Evolutionary conservation across 2,888 invertebrate species (phyloP).

Genomic region (Eupithecia insigniata): DNA sequence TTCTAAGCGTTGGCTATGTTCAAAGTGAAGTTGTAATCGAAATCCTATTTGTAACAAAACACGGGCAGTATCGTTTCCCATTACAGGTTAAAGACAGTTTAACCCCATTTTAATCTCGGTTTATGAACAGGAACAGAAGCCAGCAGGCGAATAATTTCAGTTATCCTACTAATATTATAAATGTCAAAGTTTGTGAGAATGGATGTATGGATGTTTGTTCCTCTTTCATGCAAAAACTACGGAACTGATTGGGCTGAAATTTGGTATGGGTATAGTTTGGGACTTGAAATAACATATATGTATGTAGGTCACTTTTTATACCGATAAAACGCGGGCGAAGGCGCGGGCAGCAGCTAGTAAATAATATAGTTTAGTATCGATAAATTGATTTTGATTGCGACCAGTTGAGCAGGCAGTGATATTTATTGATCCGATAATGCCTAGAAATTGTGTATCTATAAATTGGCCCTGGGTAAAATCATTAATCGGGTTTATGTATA

Average conservation of each 20-base stretch:
- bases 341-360: no score
- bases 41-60: background rate
- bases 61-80: background rate
- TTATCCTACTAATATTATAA: no score
- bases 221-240: no score
- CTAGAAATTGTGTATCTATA: background rate
- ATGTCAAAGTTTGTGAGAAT: no score
- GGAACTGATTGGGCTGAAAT: no score
- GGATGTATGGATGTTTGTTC: no score
- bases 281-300: no score
- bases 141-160: background rate
- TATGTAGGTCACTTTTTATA: no score
- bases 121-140: background rate
- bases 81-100: background rate
- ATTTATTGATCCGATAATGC: conserved; percentile 21
- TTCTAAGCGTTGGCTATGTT: background rate
- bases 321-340: no score
- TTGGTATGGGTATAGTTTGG: no score
- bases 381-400: conserved; percentile 36
- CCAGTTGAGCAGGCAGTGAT: conserved; percentile 4
- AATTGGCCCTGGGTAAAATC: background rate
- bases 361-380: conserved; percentile 20
- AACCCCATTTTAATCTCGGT: background rate
- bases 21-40: background rate
- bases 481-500: background rate